Conservation (phyloP, 2,113 vertebrate species). For the Gadus macrocephalus region DNA sequence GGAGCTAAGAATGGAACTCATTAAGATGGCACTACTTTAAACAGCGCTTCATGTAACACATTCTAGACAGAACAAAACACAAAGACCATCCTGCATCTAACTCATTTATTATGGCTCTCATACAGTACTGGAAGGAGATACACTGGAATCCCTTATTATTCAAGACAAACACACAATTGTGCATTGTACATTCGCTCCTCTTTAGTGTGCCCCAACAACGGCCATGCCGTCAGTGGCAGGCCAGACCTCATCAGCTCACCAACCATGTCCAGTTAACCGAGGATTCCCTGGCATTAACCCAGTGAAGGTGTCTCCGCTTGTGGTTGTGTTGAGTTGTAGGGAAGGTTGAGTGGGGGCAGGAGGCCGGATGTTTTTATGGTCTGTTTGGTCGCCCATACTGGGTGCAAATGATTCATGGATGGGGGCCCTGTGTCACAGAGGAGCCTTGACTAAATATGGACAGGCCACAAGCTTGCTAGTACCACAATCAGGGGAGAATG, state of each 20-base stretch:
- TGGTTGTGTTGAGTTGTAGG: slow-evolving; percentile 15
- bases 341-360: no score
- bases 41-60: background rate
- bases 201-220: slow-evolving; percentile 6
- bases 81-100: no score
- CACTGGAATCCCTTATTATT: no score
- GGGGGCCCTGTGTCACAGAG: slow-evolving; percentile 70
- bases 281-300: slow-evolving; percentile 42
- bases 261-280: slow-evolving; percentile 24
- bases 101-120: no score
- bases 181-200: slow-evolving; percentile 4
- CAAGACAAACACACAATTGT: no score
- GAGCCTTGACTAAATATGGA: slow-evolving; percentile 88
- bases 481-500: slow-evolving; percentile 75
- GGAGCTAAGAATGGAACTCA: slow-evolving; percentile 19
- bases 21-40: slow-evolving; percentile 6
- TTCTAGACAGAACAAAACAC: no score
- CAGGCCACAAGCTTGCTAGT: slow-evolving; percentile 71
- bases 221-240: slow-evolving; percentile 37
- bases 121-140: no score
- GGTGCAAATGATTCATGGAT: slow-evolving; percentile 81
- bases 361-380: slow-evolving; percentile 51
- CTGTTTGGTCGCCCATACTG: slow-evolving; percentile 40
- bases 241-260: slow-evolving; percentile 38
- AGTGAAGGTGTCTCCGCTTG: slow-evolving; percentile 50